A percentile compares a stretch with the other conserved stretches of the same genome.
Conservation (phyloP, 2,113 vertebrate genomes). For the Misgurnus anguillicaudatus region DNA sequence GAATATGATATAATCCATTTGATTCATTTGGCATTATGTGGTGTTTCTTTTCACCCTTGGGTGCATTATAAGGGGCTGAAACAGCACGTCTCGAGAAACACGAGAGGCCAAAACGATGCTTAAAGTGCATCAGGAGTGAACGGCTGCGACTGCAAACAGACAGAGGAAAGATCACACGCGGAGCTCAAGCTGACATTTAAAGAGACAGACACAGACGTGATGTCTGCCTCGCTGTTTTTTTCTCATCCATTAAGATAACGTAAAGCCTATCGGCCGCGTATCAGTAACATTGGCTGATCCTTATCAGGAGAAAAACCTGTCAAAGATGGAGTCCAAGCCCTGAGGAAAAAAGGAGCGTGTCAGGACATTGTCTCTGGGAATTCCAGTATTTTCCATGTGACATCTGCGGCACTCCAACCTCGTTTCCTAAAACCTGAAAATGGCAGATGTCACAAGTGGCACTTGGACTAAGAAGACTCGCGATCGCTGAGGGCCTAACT, state of each 20-base stretch:
- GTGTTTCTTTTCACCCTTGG: conserved; percentile 53
- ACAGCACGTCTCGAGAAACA: conserved; percentile 51
- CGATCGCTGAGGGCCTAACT: no score
- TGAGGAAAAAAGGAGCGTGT: conserved; percentile 41
- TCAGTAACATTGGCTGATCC: conserved; percentile 50
- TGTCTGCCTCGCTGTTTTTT: conserved; percentile 10
- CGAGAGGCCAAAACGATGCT: conserved; percentile 45
- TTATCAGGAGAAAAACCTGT: conserved; percentile 50
- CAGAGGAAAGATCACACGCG: conserved; percentile 1
- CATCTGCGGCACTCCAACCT: conserved; percentile 22
- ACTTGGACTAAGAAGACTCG: conserved; percentile 6
- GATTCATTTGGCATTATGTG: conserved; percentile 57
- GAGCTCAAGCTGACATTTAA: conserved; percentile 32
- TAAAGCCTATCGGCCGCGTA: conserved; percentile 35
- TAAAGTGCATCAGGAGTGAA: conserved; percentile 52
- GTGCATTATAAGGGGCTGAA: conserved; percentile 51
- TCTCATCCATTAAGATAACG: conserved; percentile 20
- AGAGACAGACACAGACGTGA: conserved; percentile 40
- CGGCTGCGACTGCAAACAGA: conserved; percentile 50
- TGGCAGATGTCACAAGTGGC: conserved; percentile 22
- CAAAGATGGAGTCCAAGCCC: conserved; percentile 24
- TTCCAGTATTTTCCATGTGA: conserved; percentile 28
- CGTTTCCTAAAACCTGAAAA: conserved; percentile 30
- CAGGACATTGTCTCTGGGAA: conserved; percentile 40
- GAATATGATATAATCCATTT: conserved; percentile 55